Base-by-base conservation (phyloP, 2,888 invertebrate genomes). In the Rhagonycha fulva region DNA sequence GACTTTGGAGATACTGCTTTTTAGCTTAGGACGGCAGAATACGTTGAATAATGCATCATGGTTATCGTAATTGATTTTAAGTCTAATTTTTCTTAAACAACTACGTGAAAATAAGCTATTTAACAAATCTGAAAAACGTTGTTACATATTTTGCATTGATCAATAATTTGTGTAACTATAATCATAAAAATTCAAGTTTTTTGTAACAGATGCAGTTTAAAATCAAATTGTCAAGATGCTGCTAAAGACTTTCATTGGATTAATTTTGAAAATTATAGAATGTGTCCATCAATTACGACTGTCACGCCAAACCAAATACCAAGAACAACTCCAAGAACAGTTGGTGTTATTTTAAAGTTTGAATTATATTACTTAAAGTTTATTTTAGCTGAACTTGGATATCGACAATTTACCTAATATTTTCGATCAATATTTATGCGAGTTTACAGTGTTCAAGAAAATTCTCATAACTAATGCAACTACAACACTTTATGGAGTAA, bases 211-310 rank as follows among this genome's bases (percentile, higher is more conserved):
- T 98, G 98, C 88, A 97, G 96, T 84, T 90, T 97, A 76, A 92
- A 96, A 80, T 95, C 95, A 72, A 96, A 95, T 86, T 98, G 98
- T 87, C 95, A 95, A 85, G 96, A 96, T 84, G 96, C 96, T 81
- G 96, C 96, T 63, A 94, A 95, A 87, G 96, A 97, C 89, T 89
- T 97, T 68, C 96, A 97, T 86, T 98, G 98, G 98, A 95, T 98
- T 84, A 95, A 97, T 71, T 98, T 98, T 89, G 97, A 96, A 86
- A 97, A 96, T 85, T 96, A 96, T 19, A 19, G 2, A n/a, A 94
- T 97, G 84, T 98, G 98, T 88, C 98, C 98, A 14, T 96, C 96
- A 75, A 98, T 98, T 84, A 96, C 97, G 26, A 94, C 93, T 85
- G 97, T 98, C 75, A 93, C 94, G 80, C 98, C 98, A 23, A 93